Percentiles rank a stretch among this genome's conserved stretches.
phyloP scores from a whole-genome alignment of 2,888 invertebrate genomes.

The Diplazon laetatorius region DNA sequence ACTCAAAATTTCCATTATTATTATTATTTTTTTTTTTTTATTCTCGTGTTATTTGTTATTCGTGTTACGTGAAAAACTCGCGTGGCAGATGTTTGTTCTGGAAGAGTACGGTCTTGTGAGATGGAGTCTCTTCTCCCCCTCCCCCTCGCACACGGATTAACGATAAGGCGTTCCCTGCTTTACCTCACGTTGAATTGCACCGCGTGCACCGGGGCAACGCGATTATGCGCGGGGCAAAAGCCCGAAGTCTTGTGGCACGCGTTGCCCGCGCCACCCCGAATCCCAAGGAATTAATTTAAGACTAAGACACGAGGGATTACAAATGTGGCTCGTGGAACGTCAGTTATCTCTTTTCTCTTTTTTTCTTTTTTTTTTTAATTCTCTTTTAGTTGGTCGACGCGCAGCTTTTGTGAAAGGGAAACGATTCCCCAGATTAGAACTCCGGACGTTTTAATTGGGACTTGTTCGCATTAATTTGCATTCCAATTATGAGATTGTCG shows the following conservation, averaged over 20 bases:
- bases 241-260: slow-evolving; percentile 38
- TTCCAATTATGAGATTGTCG: too few relatives aligned
- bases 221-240: background rate
- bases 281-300: slow-evolving; percentile 57
- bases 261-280: slow-evolving; percentile 24
- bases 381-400: background rate
- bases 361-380: background rate
- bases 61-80: slow-evolving; percentile 24
- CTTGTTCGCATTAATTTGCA: background rate
- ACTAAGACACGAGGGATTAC: slow-evolving; percentile 55
- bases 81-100: slow-evolving; percentile 16
- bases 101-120: slow-evolving; percentile 1
- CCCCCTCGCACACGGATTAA: slow-evolving; percentile 39
- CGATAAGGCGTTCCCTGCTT: slow-evolving; percentile 17
- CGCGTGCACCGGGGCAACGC: background rate
- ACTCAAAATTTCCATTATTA: slow-evolving; percentile 1
- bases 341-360: background rate
- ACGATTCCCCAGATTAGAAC: too few relatives aligned
- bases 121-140: too few relatives aligned
- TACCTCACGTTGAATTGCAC: slow-evolving; percentile 36
- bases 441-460: background rate
- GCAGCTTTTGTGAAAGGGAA: too few relatives aligned
- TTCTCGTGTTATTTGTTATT: slow-evolving; percentile 6
- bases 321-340: slow-evolving; percentile 24
- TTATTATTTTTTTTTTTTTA: slow-evolving; percentile 7